These are phyloP conservation scores for Ariopsis seemanni DNA, from an alignment of 2,113 vertebrate genomes.

Conservation along the genomic window DNA sequence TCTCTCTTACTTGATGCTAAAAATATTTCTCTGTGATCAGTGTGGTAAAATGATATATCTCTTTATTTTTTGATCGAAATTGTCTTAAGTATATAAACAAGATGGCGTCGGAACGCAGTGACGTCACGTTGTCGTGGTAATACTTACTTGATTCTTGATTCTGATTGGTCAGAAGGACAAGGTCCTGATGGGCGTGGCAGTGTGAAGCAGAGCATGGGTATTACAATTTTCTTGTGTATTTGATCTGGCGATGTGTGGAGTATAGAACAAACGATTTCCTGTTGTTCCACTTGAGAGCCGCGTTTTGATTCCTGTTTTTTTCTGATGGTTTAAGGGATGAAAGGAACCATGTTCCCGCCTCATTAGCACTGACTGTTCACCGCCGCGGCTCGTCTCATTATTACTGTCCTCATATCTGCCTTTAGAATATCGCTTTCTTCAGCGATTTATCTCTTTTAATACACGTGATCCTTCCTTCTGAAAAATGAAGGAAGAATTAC, in stretches of 20 bases:
- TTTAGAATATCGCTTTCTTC: not conserved
- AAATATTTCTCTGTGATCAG: too few relatives aligned
- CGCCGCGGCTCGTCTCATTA: not conserved
- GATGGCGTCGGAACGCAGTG: too few relatives aligned
- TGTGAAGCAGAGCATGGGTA: not conserved
- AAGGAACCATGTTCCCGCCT: not conserved
- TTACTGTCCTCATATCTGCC: not conserved
- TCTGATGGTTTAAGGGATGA: not conserved
- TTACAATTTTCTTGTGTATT: not conserved
- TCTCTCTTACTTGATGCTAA: too few relatives aligned
- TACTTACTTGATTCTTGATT: too few relatives aligned
- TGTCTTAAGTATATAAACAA: too few relatives aligned
- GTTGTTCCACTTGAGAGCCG: too few relatives aligned
- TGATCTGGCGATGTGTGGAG: not conserved
- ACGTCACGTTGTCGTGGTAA: too few relatives aligned
- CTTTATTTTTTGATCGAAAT: too few relatives aligned
- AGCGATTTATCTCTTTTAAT: not conserved
- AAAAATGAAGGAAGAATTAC: too few relatives aligned
- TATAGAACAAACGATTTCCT: not conserved
- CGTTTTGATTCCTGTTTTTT: too few relatives aligned
- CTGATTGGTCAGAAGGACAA: too few relatives aligned
- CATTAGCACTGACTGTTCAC: not conserved
- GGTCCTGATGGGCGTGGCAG: not conserved
- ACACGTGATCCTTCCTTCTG: not conserved
- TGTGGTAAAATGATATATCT: too few relatives aligned